Percentiles rank a stretch among this genome's conserved stretches.
Conservation (phyloP, 2,797 vertebrate species). For the Huso huso region DNA sequence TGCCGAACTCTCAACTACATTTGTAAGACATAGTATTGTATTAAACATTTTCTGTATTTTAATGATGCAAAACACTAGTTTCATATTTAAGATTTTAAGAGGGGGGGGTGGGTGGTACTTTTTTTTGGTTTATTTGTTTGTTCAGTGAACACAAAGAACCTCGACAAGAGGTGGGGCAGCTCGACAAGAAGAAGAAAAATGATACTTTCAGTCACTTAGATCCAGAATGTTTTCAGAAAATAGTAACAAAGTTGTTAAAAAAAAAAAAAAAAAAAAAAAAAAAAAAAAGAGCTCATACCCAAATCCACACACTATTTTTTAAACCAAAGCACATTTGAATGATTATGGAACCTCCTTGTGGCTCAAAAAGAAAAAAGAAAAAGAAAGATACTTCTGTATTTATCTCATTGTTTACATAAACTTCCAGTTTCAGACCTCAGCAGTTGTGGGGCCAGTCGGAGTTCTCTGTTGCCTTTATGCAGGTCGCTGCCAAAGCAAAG, state of each 20-base stretch:
- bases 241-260: constrained; percentile 68
- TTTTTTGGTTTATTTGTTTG: constrained; percentile 26
- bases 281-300: constrained; percentile 83
- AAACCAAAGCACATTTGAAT: constrained; percentile 99
- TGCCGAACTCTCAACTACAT: constrained; percentile 78
- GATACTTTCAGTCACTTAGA: constrained; percentile 67
- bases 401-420: constrained; percentile 99
- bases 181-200: constrained; percentile 32
- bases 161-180: constrained; percentile 60
- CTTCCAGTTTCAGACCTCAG: constrained; percentile 97
- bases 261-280: constrained; percentile 49
- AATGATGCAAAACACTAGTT: constrained; percentile 95
- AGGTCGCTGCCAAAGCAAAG: constrained; percentile 57
- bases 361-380: constrained; percentile 48
- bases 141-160: constrained; percentile 52
- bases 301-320: constrained; percentile 99
- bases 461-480: constrained; percentile 41
- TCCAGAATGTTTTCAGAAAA: constrained; percentile 69
- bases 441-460: constrained; percentile 72
- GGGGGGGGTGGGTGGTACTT: constrained; percentile 58
- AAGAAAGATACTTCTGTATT: constrained; percentile 81
- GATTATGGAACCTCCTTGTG: constrained; percentile 87
- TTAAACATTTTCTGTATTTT: constrained; percentile 91
- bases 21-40: constrained; percentile 93
- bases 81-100: constrained; percentile 88